A percentile compares a stretch with the other conserved stretches of the same genome.
phyloP scores from a whole-genome alignment of 2,113 vertebrate species.

The Ageneiosus marmoratus region DNA sequence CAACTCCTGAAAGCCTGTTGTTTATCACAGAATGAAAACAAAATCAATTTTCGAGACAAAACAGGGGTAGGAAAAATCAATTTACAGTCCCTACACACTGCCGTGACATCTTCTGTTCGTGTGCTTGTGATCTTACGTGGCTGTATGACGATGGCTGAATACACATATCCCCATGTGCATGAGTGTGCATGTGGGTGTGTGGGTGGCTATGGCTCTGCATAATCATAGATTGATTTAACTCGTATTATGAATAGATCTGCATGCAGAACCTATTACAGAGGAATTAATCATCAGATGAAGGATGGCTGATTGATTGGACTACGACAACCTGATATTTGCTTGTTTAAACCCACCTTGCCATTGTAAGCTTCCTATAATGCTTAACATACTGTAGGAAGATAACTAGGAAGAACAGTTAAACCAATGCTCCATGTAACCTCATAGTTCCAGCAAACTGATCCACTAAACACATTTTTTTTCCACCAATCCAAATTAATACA shows the following conservation, averaged over 20 bases:
- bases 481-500: background rate
- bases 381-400: too few species aligned
- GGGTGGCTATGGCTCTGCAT: slow-evolving; percentile 16
- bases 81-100: slow-evolving; percentile 8
- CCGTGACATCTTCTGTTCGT: background rate
- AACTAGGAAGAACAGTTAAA: background rate
- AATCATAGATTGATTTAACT: slow-evolving; percentile 28
- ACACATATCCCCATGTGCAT: background rate
- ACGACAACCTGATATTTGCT: background rate
- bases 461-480: too few species aligned
- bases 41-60: background rate
- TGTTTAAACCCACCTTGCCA: slow-evolving; percentile 1
- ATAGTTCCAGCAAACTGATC: background rate
- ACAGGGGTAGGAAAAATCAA: background rate
- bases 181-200: slow-evolving; percentile 5
- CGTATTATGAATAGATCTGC: slow-evolving; percentile 15
- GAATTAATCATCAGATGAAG: background rate
- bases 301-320: background rate
- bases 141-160: background rate
- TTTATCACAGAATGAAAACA: background rate
- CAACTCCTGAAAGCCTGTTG: background rate
- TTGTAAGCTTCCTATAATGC: background rate
- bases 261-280: background rate
- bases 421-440: background rate
- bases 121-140: background rate